Evolutionary conservation across 1,140 invertebrate species (phyloP).

Genomic region (Agrilus planipennis): DNA sequence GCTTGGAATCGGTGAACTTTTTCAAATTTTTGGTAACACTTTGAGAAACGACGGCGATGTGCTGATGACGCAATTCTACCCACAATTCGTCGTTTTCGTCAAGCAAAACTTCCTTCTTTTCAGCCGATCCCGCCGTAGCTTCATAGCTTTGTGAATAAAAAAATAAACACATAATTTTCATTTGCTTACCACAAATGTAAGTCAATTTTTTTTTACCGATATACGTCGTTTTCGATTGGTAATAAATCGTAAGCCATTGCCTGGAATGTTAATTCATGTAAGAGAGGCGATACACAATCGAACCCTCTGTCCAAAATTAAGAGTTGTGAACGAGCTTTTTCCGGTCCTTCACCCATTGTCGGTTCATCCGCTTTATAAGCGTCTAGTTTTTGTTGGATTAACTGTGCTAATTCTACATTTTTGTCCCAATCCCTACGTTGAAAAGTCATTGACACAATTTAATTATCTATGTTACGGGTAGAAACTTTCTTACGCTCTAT

Average conservation of each 20-base stretch:
- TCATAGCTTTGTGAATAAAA: constrained; percentile 57
- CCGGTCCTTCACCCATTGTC: constrained; percentile 98
- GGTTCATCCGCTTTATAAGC: constrained; percentile 99
- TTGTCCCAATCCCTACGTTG: constrained; percentile 77
- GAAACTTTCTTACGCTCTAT: constrained; percentile 52
- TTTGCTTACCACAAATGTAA: not conserved
- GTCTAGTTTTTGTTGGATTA: constrained; percentile 97
- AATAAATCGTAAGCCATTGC: constrained; percentile 99
- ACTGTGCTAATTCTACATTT: constrained; percentile 92
- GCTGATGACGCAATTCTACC: constrained; percentile 95
- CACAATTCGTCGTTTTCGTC: constrained; percentile 99
- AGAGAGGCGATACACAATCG: constrained; percentile 91
- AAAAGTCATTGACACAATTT: not conserved
- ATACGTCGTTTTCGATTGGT: constrained; percentile 98
- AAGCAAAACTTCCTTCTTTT: constrained; percentile 92
- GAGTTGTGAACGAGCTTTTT: constrained; percentile 90
- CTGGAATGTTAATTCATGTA: constrained; percentile 97
- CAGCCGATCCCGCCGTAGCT: constrained; percentile 51
- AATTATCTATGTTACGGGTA: not conserved
- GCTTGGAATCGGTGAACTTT: constrained; percentile 91
- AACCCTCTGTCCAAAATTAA: constrained; percentile 97
- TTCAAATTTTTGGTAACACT: constrained; percentile 72
- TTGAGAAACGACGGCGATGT: constrained; percentile 97
- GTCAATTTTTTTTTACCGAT: constrained; percentile 54
- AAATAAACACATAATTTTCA: not conserved